Percentiles rank a stretch among this genome's conserved stretches.
These are phyloP conservation scores for Hoplias malabaricus DNA, from an alignment of 2,113 vertebrate species.

Conservation along the genomic window DNA sequence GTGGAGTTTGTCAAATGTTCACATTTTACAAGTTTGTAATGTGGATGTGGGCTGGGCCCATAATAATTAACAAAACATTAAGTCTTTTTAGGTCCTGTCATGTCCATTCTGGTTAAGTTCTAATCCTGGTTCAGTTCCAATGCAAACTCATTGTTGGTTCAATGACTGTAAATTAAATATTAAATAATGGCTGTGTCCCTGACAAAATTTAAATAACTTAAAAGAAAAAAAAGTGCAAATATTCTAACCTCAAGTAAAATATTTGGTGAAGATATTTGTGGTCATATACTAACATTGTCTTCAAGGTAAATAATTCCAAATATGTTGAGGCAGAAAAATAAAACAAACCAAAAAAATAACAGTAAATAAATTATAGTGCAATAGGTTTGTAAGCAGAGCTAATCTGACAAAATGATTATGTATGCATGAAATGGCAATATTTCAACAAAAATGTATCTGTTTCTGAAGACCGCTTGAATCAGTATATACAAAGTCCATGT, in stretches of 20 bases:
- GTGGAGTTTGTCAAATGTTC: constrained; percentile 11
- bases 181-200: constrained; percentile 29
- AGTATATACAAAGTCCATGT: neutral
- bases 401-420: neutral
- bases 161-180: constrained; percentile 5
- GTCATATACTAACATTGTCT: neutral
- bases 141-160: neutral
- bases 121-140: neutral
- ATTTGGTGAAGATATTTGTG: constrained; percentile 12
- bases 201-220: neutral
- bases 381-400: constrained; percentile 1
- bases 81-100: neutral
- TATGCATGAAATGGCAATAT: neutral
- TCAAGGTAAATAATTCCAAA: neutral
- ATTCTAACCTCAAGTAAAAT: neutral
- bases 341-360: neutral
- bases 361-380: constrained; percentile 43
- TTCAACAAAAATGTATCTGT: neutral
- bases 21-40: constrained; percentile 5
- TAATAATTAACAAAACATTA: neutral
- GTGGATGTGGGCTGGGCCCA: neutral
- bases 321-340: neutral
- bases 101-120: neutral
- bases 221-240: constrained; percentile 39
- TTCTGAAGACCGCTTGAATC: no score